A percentile compares a stretch with the other conserved stretches of the same genome.
Conservation (phyloP, 2,113 vertebrate genomes). For the Chrysochloris asiatica region DNA sequence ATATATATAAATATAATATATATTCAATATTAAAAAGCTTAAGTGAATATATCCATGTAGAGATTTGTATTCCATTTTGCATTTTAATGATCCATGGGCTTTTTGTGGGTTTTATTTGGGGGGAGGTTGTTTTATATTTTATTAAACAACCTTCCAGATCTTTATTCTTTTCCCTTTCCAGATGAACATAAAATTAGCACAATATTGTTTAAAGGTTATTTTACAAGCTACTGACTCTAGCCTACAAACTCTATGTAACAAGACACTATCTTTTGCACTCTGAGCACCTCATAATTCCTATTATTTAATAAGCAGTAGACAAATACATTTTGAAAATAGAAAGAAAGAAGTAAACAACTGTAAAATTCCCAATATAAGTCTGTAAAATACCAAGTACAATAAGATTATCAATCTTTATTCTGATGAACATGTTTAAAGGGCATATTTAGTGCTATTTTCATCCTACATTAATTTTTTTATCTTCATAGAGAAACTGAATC, state of each 20-base stretch:
- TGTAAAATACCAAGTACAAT: background rate
- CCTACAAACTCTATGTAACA: background rate
- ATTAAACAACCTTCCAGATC: background rate
- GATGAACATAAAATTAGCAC: background rate
- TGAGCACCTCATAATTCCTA: background rate
- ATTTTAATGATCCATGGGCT: too few relatives aligned
- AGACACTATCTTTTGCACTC: background rate
- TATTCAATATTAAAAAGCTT: background rate
- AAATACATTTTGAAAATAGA: conserved; percentile 38
- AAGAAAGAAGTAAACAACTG: background rate
- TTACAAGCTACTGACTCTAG: conserved; percentile 24
- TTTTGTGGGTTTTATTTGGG: too few relatives aligned
- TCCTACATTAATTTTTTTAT: too few relatives aligned
- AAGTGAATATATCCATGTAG: conserved; percentile 38
- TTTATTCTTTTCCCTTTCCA: conserved; percentile 15
- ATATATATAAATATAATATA: too few relatives aligned
- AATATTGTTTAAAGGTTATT: background rate
- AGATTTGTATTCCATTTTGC: background rate
- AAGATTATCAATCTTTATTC: background rate
- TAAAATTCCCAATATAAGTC: conserved; percentile 5
- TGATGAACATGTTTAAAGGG: background rate
- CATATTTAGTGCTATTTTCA: conserved; percentile 24
- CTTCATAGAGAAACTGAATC: too few relatives aligned
- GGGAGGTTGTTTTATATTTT: background rate
- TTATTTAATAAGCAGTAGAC: background rate